Conservation (phyloP, 2,888 invertebrate species). For the Sipha maydis region DNA sequence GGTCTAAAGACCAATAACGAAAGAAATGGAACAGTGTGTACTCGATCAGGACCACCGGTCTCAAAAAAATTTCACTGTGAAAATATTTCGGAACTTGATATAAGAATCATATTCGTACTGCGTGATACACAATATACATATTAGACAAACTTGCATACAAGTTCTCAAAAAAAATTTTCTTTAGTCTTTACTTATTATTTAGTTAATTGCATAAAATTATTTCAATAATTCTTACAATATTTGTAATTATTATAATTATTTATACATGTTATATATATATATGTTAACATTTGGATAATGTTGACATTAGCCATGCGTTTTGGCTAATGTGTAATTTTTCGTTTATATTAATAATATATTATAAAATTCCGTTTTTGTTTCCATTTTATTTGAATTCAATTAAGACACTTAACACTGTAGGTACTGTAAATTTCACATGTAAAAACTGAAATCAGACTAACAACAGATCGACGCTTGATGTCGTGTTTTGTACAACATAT, state of each 20-base stretch:
- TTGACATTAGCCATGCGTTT: no score
- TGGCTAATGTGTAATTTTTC: no score
- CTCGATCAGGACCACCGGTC: constrained; percentile 23
- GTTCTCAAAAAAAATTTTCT: neutral
- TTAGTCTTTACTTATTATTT: neutral
- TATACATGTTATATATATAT: neutral
- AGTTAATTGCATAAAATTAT: neutral
- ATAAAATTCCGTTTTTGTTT: no score
- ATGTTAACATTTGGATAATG: no score
- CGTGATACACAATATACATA: neutral
- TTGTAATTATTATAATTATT: neutral
- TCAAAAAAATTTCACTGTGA: neutral
- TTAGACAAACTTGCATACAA: neutral
- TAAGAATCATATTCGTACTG: neutral
- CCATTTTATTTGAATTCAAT: no score
- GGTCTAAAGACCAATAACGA: constrained; percentile 47
- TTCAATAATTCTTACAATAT: neutral
- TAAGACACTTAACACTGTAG: no score
- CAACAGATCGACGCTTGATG: no score
- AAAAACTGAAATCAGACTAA: no score
- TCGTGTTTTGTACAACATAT: no score
- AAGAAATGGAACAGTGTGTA: constrained; percentile 39
- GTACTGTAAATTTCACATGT: no score
- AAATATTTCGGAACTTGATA: neutral
- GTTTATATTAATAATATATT: no score